These are phyloP conservation scores for Takifugu ocellatus DNA, from an alignment of 2,797 vertebrate genomes.

Conservation along the genomic window DNA sequence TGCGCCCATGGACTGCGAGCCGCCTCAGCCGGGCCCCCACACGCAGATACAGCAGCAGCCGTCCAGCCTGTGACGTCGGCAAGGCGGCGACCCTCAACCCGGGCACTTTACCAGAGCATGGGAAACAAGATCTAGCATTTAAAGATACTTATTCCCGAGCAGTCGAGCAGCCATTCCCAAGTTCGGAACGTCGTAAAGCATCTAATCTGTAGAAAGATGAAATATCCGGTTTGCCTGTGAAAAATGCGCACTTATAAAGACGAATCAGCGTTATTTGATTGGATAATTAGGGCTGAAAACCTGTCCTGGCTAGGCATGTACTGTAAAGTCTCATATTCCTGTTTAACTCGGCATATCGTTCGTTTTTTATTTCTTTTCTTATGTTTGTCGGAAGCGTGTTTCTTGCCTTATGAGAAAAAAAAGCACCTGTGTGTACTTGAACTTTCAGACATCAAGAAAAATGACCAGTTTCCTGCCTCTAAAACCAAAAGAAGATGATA, in stretches of 20 bases:
- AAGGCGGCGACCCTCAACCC: conserved; percentile 6
- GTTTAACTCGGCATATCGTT: neutral
- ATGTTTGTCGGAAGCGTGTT: conserved; percentile 22
- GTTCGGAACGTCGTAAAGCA: conserved; percentile 6
- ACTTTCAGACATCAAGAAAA: neutral
- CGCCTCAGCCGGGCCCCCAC: conserved; percentile 47
- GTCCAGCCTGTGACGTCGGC: conserved; percentile 77
- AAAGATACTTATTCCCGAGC: conserved; percentile 1
- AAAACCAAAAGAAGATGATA: too few relatives aligned
- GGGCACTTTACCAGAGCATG: conserved; percentile 48
- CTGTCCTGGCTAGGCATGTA: too few relatives aligned
- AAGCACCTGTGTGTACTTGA: conserved; percentile 20
- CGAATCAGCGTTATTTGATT: too few relatives aligned
- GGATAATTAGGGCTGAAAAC: too few relatives aligned
- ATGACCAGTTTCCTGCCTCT: too few relatives aligned
- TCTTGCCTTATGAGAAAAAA: conserved; percentile 57
- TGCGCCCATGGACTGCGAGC: conserved; percentile 76
- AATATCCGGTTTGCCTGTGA: conserved; percentile 14
- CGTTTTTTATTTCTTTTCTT: conserved; percentile 6
- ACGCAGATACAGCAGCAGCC: conserved; percentile 60
- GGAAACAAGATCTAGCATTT: conserved; percentile 5
- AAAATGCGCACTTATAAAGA: neutral
- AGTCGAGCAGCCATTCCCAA: conserved; percentile 35
- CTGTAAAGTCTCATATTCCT: neutral
- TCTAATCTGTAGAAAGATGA: conserved; percentile 19